Evolutionary conservation across 30 jellyfish, hydroid and myxozoan genomes (phyloP), one percentile per base, ranked within the genome.

Genomic region (Cassiopea xamachana): DNA sequence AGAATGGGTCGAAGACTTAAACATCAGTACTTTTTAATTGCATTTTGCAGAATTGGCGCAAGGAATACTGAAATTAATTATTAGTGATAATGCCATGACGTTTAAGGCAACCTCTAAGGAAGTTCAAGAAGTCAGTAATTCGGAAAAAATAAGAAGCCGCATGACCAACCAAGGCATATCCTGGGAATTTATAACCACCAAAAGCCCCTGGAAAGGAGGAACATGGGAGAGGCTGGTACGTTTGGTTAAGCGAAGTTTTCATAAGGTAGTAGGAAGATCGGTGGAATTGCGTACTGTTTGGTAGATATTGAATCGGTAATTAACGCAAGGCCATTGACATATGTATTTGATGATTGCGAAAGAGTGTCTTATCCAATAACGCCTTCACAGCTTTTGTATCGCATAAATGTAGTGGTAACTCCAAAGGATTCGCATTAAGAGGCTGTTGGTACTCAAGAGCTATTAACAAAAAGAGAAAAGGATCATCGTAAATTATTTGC

Each of bases 31-130:
- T 75, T 75, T 75, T 19, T 75, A 19, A 45, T 43, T 8, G 85
- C 85, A 19, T 75, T 75, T 46, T 17, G 85, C 9, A 19, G 85
- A 46, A 8, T 75, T 75, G 13, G 60, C 85, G 62, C 68, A 48
- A 75, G 85, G 64, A 55, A 55, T 10, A 55, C 64, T 10, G 10
- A 6, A 55, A 55, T 55, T 55, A 10, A 55, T 55, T 55, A 55
- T 55, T 55, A 55, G 64, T 55, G 64, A 55, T 55, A 55, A 55
- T 55, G 64, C 64, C 64, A 55, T 3, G 7, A 55, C 64, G 12
- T 55, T 55, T 55, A 55, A 55, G 64, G 64, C 64, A 55, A 10
- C 64, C 10, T 6, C 64, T 55, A 55, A 55, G 64, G 64, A 55
- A 6, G 64, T 55, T 55, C 7, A 10, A 55, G 64, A 55, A 55